Conservation (phyloP, 2,113 vertebrate species). For the Rhinoptilus africanus region DNA sequence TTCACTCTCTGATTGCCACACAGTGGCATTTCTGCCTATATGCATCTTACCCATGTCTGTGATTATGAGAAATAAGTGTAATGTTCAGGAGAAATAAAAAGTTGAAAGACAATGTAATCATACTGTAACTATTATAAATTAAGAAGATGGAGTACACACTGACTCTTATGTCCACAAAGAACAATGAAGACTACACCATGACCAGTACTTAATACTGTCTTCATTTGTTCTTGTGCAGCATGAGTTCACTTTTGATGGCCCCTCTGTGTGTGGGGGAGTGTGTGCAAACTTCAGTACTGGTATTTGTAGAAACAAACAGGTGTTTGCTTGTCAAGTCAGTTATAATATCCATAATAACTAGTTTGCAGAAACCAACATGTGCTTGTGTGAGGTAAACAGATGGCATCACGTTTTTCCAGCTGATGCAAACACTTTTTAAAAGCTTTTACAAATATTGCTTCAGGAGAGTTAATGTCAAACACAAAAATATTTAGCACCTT, state of each 20-base stretch:
- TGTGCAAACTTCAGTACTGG: neutral
- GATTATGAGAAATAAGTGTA: neutral
- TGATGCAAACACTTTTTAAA: neutral
- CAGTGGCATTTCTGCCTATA: neutral
- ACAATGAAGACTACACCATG: neutral
- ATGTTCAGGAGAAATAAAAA: neutral
- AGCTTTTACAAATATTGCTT: neutral
- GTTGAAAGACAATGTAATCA: neutral
- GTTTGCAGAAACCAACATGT: neutral
- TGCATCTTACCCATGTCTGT: neutral
- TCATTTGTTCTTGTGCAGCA: neutral
- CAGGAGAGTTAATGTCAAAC: neutral
- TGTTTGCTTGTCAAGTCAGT: neutral
- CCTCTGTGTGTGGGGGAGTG: neutral
- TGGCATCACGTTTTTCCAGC: neutral
- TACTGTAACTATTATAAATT: neutral
- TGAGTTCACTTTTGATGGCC: neutral
- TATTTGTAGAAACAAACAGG: constrained; percentile 9
- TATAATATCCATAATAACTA: neutral
- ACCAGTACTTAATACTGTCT: neutral
- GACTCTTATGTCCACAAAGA: neutral
- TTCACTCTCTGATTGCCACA: neutral
- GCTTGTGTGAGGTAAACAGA: constrained; percentile 14
- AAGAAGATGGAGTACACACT: neutral
- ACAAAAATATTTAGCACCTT: neutral